Evolutionary conservation across 2,113 vertebrate genomes (phyloP).

Genomic region (Paedocypris sp.): DNA sequence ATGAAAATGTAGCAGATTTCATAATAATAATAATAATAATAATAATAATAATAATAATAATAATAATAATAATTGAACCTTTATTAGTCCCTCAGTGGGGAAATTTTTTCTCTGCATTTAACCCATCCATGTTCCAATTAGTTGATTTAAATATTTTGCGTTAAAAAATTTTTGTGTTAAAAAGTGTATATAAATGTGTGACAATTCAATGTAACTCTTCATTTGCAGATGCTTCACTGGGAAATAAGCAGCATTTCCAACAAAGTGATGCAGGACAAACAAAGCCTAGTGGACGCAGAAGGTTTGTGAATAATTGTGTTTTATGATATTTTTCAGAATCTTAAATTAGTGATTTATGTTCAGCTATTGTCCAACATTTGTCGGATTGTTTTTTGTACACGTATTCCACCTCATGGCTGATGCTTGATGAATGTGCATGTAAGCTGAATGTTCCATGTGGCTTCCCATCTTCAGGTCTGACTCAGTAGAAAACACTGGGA

Average conservation of each 20-base stretch:
- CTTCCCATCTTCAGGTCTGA: slow-evolving; percentile 53
- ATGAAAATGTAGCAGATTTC: too few relatives aligned
- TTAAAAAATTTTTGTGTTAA: neutral
- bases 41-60: too few relatives aligned
- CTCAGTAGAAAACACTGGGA: slow-evolving; percentile 56
- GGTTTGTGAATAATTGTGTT: slow-evolving; percentile 52
- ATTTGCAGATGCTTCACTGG: slow-evolving; percentile 45
- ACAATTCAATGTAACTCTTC: neutral
- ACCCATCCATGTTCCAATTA: too few relatives aligned
- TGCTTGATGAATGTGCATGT: neutral
- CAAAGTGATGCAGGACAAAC: slow-evolving; percentile 42
- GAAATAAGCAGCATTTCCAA: slow-evolving; percentile 34
- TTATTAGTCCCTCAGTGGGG: too few relatives aligned
- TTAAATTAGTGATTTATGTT: neutral
- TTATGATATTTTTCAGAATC: neutral
- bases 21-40: too few relatives aligned
- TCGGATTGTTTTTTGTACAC: neutral
- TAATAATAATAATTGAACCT: too few relatives aligned
- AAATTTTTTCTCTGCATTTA: too few relatives aligned
- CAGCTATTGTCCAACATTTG: neutral
- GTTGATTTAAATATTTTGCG: too few relatives aligned
- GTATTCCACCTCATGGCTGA: neutral
- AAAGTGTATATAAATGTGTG: neutral
- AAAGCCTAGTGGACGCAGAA: slow-evolving; percentile 58
- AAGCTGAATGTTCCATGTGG: slow-evolving; percentile 21